Evolutionary conservation across 2,113 vertebrate species (phyloP), one percentile per base, ranked within the genome.

Genomic region (Cyprinodon brontotheroides): DNA sequence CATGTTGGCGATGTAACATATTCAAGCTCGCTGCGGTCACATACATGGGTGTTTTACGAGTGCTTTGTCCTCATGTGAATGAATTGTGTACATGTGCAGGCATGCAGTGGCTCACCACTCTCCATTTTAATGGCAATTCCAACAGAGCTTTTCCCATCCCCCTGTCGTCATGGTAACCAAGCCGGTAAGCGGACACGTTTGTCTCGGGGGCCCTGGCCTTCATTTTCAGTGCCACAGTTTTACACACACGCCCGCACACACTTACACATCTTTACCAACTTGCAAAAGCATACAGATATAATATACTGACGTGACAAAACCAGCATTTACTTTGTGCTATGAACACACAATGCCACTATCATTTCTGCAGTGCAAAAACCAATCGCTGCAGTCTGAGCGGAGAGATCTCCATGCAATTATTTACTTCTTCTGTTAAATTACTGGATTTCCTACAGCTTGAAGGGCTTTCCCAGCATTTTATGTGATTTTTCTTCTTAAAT

Each of bases 91-190:
- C 77, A 65, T 77, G 86, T 80, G 75, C 57, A 90, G 94, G 95
- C 93, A 93, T 94, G 95, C 87, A 91, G 84, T 76, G 63, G 74
- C 75, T 79, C 68, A 63, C 85, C 69, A 69, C 91, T 94, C 86
- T 75, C 0, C 91, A 92, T 88, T 91, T 91, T 93, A 94, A 93
- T 95, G 93, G 92, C 89, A 94, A 96, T 95, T 96, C 94, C 93
- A 90, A 93, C 87, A 92, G 90, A 95, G 79, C 84, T 84, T 85
- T 90, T 89, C 92, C 70, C 90, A 88, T 94, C 91, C 91, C 81
- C 68, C 72, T 4, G 92, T 98, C 88, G 85, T 93, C 94, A 97
- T 95, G 93, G 95, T 90, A 97, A 97, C 96, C 36, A 39, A 92
- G 94, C 90, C 94, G 91, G 85, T 92, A 86, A 93, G 92, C 86